Conservation (phyloP, 1,140 invertebrate genomes). For the Teleogryllus occipitalis region DNA sequence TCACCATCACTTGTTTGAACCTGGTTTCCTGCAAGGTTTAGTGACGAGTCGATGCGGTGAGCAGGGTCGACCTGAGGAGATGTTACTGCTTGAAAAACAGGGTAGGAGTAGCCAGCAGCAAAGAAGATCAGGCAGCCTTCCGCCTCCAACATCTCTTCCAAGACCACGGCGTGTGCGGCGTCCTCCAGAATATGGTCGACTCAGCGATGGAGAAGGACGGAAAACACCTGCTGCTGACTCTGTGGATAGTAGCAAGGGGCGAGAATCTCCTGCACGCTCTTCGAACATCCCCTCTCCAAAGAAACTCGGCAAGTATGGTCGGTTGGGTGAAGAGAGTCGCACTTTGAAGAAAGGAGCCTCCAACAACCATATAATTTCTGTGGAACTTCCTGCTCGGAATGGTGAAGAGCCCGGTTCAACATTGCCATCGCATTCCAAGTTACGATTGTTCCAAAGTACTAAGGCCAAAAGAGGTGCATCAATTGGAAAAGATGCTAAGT, state of each 20-base stretch:
- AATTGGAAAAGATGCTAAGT: constrained; percentile 45
- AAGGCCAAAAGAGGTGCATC: constrained; percentile 43
- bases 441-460: constrained; percentile 41
- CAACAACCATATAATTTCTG: neutral
- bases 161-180: constrained; percentile 49
- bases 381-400: constrained; percentile 35
- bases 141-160: constrained; percentile 31
- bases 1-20: constrained; percentile 31
- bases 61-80: constrained; percentile 50
- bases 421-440: constrained; percentile 41
- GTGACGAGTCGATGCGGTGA: constrained; percentile 39
- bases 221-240: constrained; percentile 29
- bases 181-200: constrained; percentile 48
- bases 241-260: constrained; percentile 31
- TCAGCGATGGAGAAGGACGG: constrained; percentile 29
- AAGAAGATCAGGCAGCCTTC: constrained; percentile 38
- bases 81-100: constrained; percentile 64
- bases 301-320: constrained; percentile 46
- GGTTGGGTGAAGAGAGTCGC: constrained; percentile 43
- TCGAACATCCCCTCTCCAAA: constrained; percentile 51
- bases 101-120: constrained; percentile 65
- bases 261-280: constrained; percentile 42
- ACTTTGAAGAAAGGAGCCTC: constrained; percentile 27
- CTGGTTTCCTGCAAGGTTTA: constrained; percentile 43
- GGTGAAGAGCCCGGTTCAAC: constrained; percentile 42